Conservation (phyloP, 2,113 vertebrate species). For the Oryzias woworae region DNA sequence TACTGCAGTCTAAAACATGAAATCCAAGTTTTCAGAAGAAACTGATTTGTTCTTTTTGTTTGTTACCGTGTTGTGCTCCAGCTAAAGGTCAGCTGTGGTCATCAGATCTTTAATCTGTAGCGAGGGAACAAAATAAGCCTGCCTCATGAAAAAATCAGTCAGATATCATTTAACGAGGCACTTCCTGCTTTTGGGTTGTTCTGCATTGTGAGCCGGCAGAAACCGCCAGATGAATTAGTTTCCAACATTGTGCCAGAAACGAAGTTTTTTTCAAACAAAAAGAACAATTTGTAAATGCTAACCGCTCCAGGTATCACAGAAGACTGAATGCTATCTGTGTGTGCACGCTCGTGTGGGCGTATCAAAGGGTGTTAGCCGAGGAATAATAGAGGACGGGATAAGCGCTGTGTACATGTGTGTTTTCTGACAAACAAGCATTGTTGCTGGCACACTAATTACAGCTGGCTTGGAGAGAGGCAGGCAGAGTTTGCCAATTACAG, state of each 20-base stretch:
- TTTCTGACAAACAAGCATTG: constrained; percentile 68
- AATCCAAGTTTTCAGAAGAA: too few relatives aligned
- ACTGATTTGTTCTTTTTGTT: too few relatives aligned
- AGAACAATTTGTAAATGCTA: constrained; percentile 51
- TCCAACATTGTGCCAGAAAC: constrained; percentile 36
- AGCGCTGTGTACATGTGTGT: constrained; percentile 39
- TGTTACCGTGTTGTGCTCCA: background rate
- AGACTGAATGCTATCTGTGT: constrained; percentile 31
- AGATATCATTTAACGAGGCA: constrained; percentile 1
- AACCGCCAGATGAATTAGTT: constrained; percentile 28
- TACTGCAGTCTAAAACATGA: too few relatives aligned
- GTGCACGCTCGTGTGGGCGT: constrained; percentile 37
- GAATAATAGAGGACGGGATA: constrained; percentile 41
- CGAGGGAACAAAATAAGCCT: background rate
- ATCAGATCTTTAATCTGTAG: constrained; percentile 1
- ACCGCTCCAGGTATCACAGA: constrained; percentile 37
- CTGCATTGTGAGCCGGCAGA: constrained; percentile 17
- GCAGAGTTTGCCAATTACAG: constrained; percentile 68
- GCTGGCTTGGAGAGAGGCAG: constrained; percentile 57
- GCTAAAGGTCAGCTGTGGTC: constrained; percentile 1
- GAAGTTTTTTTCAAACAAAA: constrained; percentile 41
- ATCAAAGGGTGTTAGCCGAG: constrained; percentile 61
- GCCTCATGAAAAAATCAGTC: constrained; percentile 7
- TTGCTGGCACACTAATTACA: constrained; percentile 71
- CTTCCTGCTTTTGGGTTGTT: background rate